phyloP scores from a whole-genome alignment of 1,140 invertebrate species.

The Hyles euphorbiae region DNA sequence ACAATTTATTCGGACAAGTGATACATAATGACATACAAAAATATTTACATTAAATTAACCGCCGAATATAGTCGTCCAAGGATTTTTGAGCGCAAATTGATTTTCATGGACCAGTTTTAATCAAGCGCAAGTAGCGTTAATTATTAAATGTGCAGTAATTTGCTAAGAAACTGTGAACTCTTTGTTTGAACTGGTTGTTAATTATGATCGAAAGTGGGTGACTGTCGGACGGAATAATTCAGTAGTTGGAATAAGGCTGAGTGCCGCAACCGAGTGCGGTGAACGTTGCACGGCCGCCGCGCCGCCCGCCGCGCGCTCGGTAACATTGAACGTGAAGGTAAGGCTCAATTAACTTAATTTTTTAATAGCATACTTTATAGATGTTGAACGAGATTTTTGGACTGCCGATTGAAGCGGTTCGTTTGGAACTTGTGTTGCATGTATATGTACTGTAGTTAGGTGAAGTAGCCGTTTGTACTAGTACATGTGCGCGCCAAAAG shows the following conservation, averaged over 20 bases:
- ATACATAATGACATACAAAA: neutral
- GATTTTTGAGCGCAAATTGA: neutral
- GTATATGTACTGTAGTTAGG: too few relatives aligned
- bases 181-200: constrained; percentile 47
- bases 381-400: too few relatives aligned
- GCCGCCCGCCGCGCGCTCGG: constrained; percentile 18
- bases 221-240: constrained; percentile 47
- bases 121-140: constrained; percentile 7
- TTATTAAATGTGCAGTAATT: constrained; percentile 8
- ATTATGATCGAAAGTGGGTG: constrained; percentile 55
- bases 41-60: neutral
- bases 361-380: constrained; percentile 29
- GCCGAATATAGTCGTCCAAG: neutral
- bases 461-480: too few relatives aligned
- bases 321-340: constrained; percentile 63
- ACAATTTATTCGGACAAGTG: too few relatives aligned
- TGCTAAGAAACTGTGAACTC: constrained; percentile 33
- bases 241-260: constrained; percentile 35
- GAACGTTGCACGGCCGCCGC: constrained; percentile 49
- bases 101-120: constrained; percentile 6
- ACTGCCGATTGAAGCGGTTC: too few relatives aligned
- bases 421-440: too few relatives aligned
- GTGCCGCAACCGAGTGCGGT: constrained; percentile 27
- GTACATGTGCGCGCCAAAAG: too few relatives aligned
- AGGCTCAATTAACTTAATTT: constrained; percentile 51